phyloP scores from a whole-genome alignment of 92 coral and sea anemone genomes.

The Heteractis magnifica region DNA sequence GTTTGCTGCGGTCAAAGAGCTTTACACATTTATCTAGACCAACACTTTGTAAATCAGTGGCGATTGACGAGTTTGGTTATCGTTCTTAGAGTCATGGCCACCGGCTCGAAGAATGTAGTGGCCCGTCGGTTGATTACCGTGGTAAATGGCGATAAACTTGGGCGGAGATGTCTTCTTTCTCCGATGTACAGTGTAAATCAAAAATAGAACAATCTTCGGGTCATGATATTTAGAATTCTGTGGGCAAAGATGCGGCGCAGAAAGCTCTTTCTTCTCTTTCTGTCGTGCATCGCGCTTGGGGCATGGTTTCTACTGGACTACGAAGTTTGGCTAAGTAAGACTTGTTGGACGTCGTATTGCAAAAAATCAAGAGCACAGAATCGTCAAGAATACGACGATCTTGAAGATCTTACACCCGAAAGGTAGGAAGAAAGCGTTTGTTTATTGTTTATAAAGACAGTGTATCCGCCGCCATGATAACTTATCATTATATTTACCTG shows the following conservation, averaged over 20 bases:
- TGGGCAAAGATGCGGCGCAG: conserved; percentile 36
- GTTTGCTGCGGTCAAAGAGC: conserved; percentile 28
- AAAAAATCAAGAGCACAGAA: neutral
- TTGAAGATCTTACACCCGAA: conserved; percentile 22
- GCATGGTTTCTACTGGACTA: conserved; percentile 32
- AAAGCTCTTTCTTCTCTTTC: conserved; percentile 17
- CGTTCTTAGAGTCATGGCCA: conserved; percentile 11
- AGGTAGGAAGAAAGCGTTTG: conserved; percentile 13
- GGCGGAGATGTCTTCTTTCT: conserved; percentile 23
- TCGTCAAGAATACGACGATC: conserved; percentile 37
- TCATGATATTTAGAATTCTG: conserved; percentile 39
- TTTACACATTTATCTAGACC: neutral
- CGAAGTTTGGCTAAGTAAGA: conserved; percentile 18
- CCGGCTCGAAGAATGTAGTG: conserved; percentile 8
- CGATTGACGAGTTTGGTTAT: conserved; percentile 19
- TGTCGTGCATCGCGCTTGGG: conserved; percentile 18
- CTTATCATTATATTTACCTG: neutral
- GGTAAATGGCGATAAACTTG: conserved; percentile 9
- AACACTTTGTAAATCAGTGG: conserved; percentile 20
- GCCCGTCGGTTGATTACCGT: conserved; percentile 1
- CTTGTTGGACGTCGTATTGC: conserved; percentile 26
- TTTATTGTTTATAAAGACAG: neutral
- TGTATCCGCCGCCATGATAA: conserved; percentile 9
- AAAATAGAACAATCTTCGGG: neutral
- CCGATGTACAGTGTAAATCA: neutral